These are phyloP conservation scores for Nephrotoma flavescens DNA, from an alignment of 2,888 invertebrate species.

Conservation along the genomic window DNA sequence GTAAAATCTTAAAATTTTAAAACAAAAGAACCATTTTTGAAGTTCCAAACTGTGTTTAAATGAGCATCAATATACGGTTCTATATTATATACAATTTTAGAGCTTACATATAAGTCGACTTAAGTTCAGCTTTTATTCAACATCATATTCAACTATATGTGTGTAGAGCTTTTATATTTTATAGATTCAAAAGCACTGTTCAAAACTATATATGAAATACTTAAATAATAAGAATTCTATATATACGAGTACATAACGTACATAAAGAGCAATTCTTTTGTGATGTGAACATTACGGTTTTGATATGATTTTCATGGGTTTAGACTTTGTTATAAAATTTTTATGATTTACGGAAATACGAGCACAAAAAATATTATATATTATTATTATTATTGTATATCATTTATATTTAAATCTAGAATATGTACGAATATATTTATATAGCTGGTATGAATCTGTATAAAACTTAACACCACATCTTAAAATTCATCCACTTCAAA, in stretches of 20 bases:
- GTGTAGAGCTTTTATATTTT: not conserved
- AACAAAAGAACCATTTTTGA: not conserved
- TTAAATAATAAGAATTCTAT: not conserved
- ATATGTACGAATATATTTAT: not conserved
- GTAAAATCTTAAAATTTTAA: not conserved
- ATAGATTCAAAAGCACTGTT: not conserved
- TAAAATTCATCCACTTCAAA: not conserved
- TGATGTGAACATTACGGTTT: not conserved
- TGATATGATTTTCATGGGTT: not conserved
- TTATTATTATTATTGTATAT: not conserved
- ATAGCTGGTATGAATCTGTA: not conserved
- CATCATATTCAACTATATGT: not conserved
- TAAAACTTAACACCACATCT: not conserved
- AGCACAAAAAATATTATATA: not conserved
- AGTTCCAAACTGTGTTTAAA: not conserved
- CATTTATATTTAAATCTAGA: not conserved
- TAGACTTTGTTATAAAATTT: not conserved
- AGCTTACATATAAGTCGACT: not conserved
- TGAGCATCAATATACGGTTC: not conserved
- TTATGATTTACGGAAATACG: not conserved
- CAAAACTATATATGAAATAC: not conserved
- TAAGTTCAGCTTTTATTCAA: not conserved
- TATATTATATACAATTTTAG: not conserved
- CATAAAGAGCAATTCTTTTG: not conserved
- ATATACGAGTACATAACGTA: not conserved